phyloP scores from a whole-genome alignment of 37 sponge, comb jelly and placozoan genomes.

The Lycopodina hypogea region DNA sequence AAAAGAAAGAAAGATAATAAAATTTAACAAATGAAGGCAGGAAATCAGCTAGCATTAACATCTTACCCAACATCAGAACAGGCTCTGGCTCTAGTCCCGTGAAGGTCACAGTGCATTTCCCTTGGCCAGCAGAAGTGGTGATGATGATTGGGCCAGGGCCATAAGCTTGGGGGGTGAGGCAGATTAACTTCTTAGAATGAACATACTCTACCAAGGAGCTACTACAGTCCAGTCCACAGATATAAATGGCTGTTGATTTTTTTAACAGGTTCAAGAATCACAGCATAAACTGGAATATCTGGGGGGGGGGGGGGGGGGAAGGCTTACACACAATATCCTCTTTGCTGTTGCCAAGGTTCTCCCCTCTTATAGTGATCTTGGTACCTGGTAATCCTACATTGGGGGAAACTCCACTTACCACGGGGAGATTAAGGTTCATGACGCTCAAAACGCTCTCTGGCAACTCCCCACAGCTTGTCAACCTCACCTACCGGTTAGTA shows the following conservation, averaged over 20 bases:
- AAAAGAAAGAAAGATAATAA: not conserved
- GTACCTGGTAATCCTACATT: slow-evolving; percentile 83
- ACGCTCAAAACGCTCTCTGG: not conserved
- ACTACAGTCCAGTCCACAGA: slow-evolving; percentile 68
- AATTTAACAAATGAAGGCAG: not conserved
- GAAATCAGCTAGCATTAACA: not conserved
- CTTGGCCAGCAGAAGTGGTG: slow-evolving; percentile 73
- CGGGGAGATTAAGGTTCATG: slow-evolving; percentile 23
- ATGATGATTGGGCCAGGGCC: slow-evolving; percentile 80
- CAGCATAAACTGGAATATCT: too few relatives aligned
- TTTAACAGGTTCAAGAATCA: too few relatives aligned
- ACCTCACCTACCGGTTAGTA: not conserved
- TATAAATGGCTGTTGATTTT: slow-evolving; percentile 40
- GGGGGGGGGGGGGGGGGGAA: not conserved
- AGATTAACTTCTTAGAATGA: slow-evolving; percentile 70
- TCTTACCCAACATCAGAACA: not conserved
- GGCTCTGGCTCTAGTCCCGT: slow-evolving; percentile 31
- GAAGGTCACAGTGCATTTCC: slow-evolving; percentile 80
- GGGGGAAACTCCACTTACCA: slow-evolving; percentile 90
- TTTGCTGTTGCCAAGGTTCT: slow-evolving; percentile 68
- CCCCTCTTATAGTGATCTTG: slow-evolving; percentile 86
- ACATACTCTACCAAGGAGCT: slow-evolving; percentile 65
- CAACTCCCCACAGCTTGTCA: too few relatives aligned
- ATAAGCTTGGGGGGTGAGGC: slow-evolving; percentile 44
- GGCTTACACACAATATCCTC: slow-evolving; percentile 65